These are phyloP conservation scores for Pipistrellus kuhlii DNA, from an alignment of 2,797 vertebrate species.

Conservation along the genomic window DNA sequence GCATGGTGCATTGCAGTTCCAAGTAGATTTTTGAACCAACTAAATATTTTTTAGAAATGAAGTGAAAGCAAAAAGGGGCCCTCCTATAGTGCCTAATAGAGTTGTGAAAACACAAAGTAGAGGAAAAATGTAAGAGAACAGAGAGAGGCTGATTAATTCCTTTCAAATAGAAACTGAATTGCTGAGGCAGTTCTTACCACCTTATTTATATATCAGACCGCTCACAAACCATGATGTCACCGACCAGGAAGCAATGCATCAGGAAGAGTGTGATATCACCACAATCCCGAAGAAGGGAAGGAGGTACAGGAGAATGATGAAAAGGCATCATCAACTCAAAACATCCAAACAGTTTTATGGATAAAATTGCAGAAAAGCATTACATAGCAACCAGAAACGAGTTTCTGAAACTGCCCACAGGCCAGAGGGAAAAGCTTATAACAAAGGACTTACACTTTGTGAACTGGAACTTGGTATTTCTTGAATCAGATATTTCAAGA, in stretches of 20 bases:
- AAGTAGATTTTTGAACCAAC: slow-evolving; percentile 50
- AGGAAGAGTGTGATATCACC: background rate
- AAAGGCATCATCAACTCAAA: slow-evolving; percentile 31
- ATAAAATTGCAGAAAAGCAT: slow-evolving; percentile 63
- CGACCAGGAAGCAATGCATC: slow-evolving; percentile 66
- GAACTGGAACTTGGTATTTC: slow-evolving; percentile 37
- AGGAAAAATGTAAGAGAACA: slow-evolving; percentile 56
- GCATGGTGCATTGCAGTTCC: background rate
- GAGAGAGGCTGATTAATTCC: slow-evolving; percentile 59
- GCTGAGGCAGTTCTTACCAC: slow-evolving; percentile 63
- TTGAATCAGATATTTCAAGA: slow-evolving; percentile 27
- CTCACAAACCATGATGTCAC: slow-evolving; percentile 71
- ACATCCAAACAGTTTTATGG: background rate
- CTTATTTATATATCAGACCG: slow-evolving; percentile 64
- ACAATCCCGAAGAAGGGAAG: background rate
- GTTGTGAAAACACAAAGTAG: slow-evolving; percentile 50
- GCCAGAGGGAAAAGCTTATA: background rate
- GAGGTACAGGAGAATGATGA: slow-evolving; percentile 3
- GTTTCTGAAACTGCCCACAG: slow-evolving; percentile 29
- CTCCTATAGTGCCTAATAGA: background rate
- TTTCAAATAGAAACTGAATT: slow-evolving; percentile 65
- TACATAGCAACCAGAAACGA: slow-evolving; percentile 17
- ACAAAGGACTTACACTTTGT: slow-evolving; percentile 47
- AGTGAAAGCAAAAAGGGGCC: slow-evolving; percentile 20
- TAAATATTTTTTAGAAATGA: slow-evolving; percentile 53